phyloP scores from a whole-genome alignment of 2,113 vertebrate genomes.

The Datnioides undecimradiatus region DNA sequence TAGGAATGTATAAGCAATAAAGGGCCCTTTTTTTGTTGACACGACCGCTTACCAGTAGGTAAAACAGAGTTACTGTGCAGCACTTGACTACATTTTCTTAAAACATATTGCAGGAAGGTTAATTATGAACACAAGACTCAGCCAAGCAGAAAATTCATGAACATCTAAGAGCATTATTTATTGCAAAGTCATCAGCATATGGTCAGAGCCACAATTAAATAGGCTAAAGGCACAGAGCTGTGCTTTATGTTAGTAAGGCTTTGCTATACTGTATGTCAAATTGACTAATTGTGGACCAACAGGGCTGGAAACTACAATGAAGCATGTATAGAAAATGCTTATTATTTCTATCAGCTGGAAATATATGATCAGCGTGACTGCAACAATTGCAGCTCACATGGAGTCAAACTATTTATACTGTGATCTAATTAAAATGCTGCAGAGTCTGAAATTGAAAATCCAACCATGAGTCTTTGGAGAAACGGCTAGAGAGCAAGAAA shows the following conservation, averaged over 20 bases:
- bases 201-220: neutral
- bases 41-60: neutral
- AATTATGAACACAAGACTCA: neutral
- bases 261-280: neutral
- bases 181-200: neutral
- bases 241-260: neutral
- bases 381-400: neutral
- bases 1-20: neutral
- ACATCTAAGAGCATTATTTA: slow-evolving; percentile 11
- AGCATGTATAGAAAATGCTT: neutral
- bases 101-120: neutral
- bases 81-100: neutral
- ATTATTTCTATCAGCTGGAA: neutral
- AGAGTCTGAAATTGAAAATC: neutral
- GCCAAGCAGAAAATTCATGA: neutral
- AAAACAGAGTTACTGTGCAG: neutral
- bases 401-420: neutral
- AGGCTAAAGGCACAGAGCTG: neutral
- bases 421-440: neutral
- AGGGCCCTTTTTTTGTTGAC: neutral
- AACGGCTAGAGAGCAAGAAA: slow-evolving; percentile 42
- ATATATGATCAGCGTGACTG: neutral
- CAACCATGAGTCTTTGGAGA: no score
- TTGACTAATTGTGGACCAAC: neutral
- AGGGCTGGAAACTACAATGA: neutral